Evolutionary conservation across 2,888 invertebrate genomes (phyloP).

Genomic region (Harmothoe impar): DNA sequence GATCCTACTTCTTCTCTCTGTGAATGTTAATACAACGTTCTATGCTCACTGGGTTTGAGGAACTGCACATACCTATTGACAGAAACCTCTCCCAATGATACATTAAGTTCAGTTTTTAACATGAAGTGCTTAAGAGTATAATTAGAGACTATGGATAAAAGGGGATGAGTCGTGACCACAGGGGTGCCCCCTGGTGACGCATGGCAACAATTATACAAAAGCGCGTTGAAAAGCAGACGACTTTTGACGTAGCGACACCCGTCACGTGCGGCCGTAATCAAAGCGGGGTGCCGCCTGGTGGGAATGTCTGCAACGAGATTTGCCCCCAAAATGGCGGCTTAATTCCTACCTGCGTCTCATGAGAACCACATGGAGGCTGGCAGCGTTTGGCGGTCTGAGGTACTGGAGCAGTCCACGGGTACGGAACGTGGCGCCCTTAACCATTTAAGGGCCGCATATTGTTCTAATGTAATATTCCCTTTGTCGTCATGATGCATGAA

Average conservation of each 20-base stretch:
- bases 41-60: too few species aligned
- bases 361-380: slow-evolving; percentile 16
- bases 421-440: slow-evolving; percentile 5
- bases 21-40: too few species aligned
- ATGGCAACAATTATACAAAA: neutral
- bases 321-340: neutral
- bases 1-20: too few species aligned
- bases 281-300: neutral
- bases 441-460: too few species aligned
- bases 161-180: neutral
- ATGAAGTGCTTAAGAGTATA: too few species aligned
- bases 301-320: neutral
- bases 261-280: neutral
- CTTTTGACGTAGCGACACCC: neutral
- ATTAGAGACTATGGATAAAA: too few species aligned
- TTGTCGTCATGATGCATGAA: too few species aligned
- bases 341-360: neutral
- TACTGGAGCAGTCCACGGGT: neutral
- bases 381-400: neutral
- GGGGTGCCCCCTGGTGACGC: neutral
- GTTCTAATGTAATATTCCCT: too few species aligned
- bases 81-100: too few species aligned
- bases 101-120: too few species aligned
- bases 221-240: neutral
- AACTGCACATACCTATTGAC: too few species aligned